Evolutionary conservation across 2,797 vertebrate species (phyloP), one percentile per base, ranked within the genome.

Genomic region (Protosalanx chinensis): DNA sequence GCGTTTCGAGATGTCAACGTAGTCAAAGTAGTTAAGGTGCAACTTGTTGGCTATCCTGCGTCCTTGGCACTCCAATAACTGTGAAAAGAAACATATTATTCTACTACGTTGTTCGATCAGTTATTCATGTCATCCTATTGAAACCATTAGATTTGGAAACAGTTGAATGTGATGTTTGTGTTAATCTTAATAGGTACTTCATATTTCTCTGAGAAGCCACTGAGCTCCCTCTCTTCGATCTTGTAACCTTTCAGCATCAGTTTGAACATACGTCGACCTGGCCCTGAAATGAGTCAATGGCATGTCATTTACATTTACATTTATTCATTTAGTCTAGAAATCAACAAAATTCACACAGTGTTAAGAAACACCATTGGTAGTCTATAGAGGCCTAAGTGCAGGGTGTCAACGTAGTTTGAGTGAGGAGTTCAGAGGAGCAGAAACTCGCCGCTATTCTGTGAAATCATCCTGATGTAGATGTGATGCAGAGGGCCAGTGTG

Each of bases 121-220:
- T 8, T 20, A 58, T 23, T 58, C 18, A 4, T 58, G 41, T 46
- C 41, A 12, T 20, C 56, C 5, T 16, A n/a, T 23, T 18, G 56
- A 18, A 57, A 57, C 5, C 15, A 46, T 1, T 29, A 15, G 32
- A 46, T n/a, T n/a, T 7, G 35, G n/a, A 63, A 8, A 64, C 32
- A n/a, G 10, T 16, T 6, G n/a, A 20, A 57, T 57, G 53, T 7
- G 23, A 23, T 49, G 64, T 13, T 20, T 46, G 10, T 41, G 37
- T 65, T 16, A 6, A 33, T 4, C 32, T 27, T 27, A 8, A 18
- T 49, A 66, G 53, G 67, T 68, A 70, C 72, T 60, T 53, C 49
- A 62, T 73, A 68, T 68, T 73, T 73, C 49, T 73, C 72, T 33
- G 65, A 68, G 49, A 73, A 73, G 58, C 72, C 72, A 73, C 72